Conservation (phyloP, 2,888 invertebrate genomes). For the Cyrtodaria siliqua region DNA sequence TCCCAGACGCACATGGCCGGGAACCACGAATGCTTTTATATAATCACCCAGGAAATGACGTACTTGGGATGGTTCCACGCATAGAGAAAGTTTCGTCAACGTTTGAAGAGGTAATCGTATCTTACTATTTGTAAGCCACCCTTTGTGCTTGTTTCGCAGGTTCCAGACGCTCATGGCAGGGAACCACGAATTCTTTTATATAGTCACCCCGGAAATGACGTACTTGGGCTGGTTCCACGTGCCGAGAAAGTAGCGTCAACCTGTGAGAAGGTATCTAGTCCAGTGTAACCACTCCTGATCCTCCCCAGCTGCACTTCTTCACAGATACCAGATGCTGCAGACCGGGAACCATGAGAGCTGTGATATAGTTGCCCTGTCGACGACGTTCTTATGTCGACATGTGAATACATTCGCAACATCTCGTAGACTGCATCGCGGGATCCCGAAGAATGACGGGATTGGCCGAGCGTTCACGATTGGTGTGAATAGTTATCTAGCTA, state of each 20-base stretch:
- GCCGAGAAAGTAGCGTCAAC: conserved; percentile 78
- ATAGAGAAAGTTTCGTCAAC: conserved; percentile 78
- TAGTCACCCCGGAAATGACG: conserved; percentile 81
- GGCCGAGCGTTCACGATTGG: too few relatives aligned
- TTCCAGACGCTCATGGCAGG: conserved; percentile 62
- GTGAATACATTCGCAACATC: too few relatives aligned
- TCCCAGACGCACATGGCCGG: conserved; percentile 62
- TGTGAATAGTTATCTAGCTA: too few relatives aligned
- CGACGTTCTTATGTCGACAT: too few relatives aligned
- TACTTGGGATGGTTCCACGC: conserved; percentile 80
- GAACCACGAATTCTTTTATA: conserved; percentile 74
- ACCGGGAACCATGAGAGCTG: conserved; percentile 65
- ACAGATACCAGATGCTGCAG: conserved; percentile 61
- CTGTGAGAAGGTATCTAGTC: conserved; percentile 73
- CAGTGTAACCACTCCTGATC: background rate
- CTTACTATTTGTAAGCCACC: too few relatives aligned
- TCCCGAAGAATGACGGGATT: too few relatives aligned
- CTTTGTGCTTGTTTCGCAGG: conserved; percentile 38
- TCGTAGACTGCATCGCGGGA: too few relatives aligned
- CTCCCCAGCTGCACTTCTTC: background rate
- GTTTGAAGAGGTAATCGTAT: conserved; percentile 77
- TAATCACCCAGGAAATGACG: conserved; percentile 81
- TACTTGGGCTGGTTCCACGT: conserved; percentile 80
- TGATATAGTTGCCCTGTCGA: too few relatives aligned
- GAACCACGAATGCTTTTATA: conserved; percentile 74